Conservation (phyloP, 2,888 invertebrate species). For the Empis livida region DNA sequence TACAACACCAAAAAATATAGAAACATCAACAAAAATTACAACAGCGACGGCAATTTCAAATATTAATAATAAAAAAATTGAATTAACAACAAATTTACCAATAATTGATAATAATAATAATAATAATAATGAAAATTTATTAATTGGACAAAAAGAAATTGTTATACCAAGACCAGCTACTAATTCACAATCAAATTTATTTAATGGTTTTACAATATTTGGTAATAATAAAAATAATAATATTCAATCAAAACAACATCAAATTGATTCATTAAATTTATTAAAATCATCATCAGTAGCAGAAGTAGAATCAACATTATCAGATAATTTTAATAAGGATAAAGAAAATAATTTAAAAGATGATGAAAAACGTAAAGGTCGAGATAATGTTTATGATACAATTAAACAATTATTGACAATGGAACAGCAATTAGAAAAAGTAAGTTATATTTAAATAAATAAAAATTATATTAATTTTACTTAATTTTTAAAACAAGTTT, state of each 20-base stretch:
- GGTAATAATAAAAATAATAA: neutral
- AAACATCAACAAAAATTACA: slow-evolving; percentile 38
- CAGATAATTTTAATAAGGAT: neutral
- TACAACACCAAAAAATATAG: slow-evolving; percentile 33
- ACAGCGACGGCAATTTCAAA: slow-evolving; percentile 34
- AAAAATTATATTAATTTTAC: too few relatives aligned
- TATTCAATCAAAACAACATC: neutral
- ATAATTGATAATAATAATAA: too few relatives aligned
- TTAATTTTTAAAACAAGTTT: too few relatives aligned
- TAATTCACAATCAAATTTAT: slow-evolving; percentile 33
- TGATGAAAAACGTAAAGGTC: slow-evolving; percentile 2
- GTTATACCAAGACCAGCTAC: slow-evolving; percentile 46
- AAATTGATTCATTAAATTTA: neutral
- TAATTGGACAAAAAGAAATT: slow-evolving; percentile 48
- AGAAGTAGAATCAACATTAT: neutral
- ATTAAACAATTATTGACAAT: slow-evolving; percentile 43
- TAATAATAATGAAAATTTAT: neutral
- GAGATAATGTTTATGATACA: slow-evolving; percentile 37
- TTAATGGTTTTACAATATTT: too few relatives aligned
- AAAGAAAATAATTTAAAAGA: slow-evolving; percentile 5
- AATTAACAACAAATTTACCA: slow-evolving; percentile 36
- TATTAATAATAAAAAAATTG: neutral
- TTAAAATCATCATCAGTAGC: too few relatives aligned
- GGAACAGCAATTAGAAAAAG: slow-evolving; percentile 33
- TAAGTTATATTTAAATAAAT: slow-evolving; percentile 3